Evolutionary conservation across 2,888 invertebrate species (phyloP), one percentile per base, ranked within the genome.

Genomic region (Desoria tigrina): DNA sequence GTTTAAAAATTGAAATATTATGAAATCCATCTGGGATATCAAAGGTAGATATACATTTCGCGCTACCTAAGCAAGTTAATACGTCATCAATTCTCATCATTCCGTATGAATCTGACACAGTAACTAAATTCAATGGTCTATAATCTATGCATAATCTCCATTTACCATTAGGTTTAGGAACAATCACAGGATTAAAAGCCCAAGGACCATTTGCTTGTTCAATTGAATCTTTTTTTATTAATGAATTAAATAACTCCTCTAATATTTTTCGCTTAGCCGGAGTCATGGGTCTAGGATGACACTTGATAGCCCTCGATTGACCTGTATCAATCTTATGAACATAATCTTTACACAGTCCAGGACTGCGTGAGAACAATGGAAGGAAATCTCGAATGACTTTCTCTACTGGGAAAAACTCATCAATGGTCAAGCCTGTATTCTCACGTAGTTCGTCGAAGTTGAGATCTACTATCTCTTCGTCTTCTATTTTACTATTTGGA

Each of bases 21-120:
- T 51, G 26, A 51, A 51, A 51, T 18, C 51, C 51, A 14, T 51
- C 24, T 3, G 51, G 16, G 4, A 51, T 23, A 51, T 51, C 51
- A 24, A 51, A 51, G 4, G 55, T 55, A 39, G 39, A 11, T 39
- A 39, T 39, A 39, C 14, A 39, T 39, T 39, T 39, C 9, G 39
- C 39, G 9, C 14, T 39, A 14, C 11, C 39, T 39, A 39, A 39
- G 39, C 39, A 39, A 39, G 39, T 39, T 39, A 39, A 39, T 39
- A 39, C 14, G 39, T 39, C 39, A 39, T 39, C 39, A 11, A 39
- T 39, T 39, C 39, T 39, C 9, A 14, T 9, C 39, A 39, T 39
- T 39, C 11, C 11, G 14, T 39, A 39, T 39, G 39, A 39, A 39
- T 39, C 39, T 11, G 39, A 9, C 14, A 39, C 14, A 39, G 39